phyloP scores from a whole-genome alignment of 2,113 vertebrate genomes.

The Tricholaema leucomelas region DNA sequence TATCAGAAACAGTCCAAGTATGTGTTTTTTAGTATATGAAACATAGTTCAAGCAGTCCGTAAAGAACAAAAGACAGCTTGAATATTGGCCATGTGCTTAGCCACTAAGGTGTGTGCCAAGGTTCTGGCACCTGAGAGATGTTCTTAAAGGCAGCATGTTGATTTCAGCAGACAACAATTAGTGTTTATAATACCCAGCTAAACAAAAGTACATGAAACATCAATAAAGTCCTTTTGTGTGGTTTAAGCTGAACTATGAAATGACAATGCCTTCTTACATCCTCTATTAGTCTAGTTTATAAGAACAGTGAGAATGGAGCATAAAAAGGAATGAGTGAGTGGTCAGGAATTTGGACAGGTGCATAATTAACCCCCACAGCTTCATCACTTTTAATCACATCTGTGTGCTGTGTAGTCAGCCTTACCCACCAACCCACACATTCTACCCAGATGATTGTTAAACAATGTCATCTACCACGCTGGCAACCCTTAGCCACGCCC shows the following conservation, averaged over 20 bases:
- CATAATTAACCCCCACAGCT: not conserved
- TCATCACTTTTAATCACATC: not conserved
- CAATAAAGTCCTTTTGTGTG: not conserved
- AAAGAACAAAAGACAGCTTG: not conserved
- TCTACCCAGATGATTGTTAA: not conserved
- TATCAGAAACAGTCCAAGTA: not conserved
- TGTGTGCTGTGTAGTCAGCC: not conserved
- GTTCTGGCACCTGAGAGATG: not conserved
- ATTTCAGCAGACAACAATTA: not conserved
- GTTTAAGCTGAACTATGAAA: not conserved
- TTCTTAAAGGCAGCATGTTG: not conserved
- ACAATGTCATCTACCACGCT: not conserved
- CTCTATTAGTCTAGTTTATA: not conserved
- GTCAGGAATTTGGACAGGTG: conserved; percentile 22
- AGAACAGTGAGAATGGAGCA: not conserved
- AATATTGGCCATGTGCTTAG: not conserved
- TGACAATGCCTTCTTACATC: not conserved
- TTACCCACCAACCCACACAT: not conserved
- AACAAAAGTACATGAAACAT: not conserved
- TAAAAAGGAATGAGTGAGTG: not conserved
- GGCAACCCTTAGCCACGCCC: not conserved
- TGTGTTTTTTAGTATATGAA: not conserved
- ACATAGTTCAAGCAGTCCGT: not conserved
- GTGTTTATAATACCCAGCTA: not conserved
- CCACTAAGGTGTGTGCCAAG: not conserved